These are phyloP conservation scores for Yasuhikotakia modesta DNA, from an alignment of 2,797 vertebrate species.

Conservation along the genomic window DNA sequence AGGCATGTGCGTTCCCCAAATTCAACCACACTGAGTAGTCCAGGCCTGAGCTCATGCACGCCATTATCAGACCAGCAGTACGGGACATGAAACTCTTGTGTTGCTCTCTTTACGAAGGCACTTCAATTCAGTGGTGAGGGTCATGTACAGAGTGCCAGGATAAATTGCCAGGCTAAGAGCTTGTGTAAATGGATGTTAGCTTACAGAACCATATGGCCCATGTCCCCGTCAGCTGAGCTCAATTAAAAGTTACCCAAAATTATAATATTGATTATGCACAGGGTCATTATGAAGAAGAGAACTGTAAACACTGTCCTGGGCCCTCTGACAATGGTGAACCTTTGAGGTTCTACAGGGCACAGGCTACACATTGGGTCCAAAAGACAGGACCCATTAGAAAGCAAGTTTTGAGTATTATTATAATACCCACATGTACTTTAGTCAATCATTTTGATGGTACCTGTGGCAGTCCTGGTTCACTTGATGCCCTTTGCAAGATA, in stretches of 20 bases:
- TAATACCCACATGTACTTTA: no score
- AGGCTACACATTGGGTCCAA: neutral
- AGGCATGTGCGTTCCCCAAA: conserved; percentile 3
- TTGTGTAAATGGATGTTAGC: conserved; percentile 27
- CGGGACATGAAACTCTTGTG: neutral
- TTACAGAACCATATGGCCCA: conserved; percentile 15
- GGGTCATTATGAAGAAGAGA: no score
- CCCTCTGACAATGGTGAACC: neutral
- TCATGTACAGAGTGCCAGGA: neutral
- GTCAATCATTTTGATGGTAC: no score
- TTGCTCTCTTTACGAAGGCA: conserved; percentile 8
- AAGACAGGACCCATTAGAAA: neutral
- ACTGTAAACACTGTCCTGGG: neutral
- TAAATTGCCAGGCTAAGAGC: conserved; percentile 5
- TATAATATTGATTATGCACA: no score
- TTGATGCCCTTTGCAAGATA: no score
- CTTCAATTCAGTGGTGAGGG: conserved; percentile 5
- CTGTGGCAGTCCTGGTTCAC: no score
- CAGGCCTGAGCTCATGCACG: conserved; percentile 4
- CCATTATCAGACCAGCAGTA: conserved; percentile 15
- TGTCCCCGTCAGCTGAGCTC: conserved; percentile 41
- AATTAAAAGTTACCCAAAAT: no score
- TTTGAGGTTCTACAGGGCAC: neutral
- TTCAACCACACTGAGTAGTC: neutral
- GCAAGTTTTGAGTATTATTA: no score